phyloP scores from a whole-genome alignment of 2,797 vertebrate genomes.

The Mus minutoides region DNA sequence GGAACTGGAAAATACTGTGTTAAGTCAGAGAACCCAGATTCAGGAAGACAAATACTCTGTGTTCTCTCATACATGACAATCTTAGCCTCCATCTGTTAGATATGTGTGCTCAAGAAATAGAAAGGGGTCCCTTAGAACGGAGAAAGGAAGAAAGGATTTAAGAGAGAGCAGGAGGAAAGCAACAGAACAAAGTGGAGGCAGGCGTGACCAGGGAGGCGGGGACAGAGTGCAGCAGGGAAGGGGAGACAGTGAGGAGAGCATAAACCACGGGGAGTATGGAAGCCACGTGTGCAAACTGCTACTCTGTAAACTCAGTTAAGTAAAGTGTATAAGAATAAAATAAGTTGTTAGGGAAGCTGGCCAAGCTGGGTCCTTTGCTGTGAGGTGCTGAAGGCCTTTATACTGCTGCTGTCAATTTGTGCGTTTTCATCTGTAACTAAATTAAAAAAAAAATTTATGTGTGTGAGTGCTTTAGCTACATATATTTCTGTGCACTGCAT shows the following conservation, averaged over 20 bases:
- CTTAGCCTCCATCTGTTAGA: neutral
- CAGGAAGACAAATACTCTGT: neutral
- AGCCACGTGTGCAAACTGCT: neutral
- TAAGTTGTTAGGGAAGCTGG: neutral
- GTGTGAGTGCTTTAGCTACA: neutral
- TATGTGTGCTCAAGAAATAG: neutral
- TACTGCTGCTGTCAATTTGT: neutral
- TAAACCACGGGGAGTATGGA: neutral
- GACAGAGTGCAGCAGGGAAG: neutral
- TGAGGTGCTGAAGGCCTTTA: neutral
- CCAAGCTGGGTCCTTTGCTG: neutral
- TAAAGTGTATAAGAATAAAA: neutral
- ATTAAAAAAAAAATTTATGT: neutral
- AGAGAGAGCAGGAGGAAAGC: no score
- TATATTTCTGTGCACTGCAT: neutral
- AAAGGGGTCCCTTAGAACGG: neutral
- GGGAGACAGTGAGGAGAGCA: neutral
- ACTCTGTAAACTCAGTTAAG: neutral
- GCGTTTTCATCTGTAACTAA: neutral
- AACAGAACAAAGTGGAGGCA: no score
- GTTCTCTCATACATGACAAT: neutral
- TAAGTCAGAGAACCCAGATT: neutral
- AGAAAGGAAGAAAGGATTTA: no score
- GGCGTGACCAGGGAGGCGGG: rapidly evolving
- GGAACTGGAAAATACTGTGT: neutral